Evolutionary conservation across 23 tunicate species (phyloP), one percentile per base, ranked within the genome.

Genomic region (Oikopleura albicans): DNA sequence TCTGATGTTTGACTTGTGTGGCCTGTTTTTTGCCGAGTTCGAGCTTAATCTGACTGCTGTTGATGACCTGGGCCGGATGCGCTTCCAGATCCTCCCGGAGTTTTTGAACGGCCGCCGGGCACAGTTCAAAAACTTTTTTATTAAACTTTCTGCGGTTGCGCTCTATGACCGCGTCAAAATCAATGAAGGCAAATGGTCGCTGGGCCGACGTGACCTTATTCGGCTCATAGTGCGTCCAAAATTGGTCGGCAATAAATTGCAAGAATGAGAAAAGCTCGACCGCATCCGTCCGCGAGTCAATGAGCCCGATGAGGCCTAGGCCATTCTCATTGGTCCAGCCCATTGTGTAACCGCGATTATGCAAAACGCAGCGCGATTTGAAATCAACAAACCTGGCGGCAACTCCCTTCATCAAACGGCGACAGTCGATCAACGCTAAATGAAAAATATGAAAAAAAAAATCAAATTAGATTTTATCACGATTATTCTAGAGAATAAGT

Each of bases 111-210:
- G 2, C 37, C 31, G 28, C 79, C 27, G 27, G 27, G 36, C 4
- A 27, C 28, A 71, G 2, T 29, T 16, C 34, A 29, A 71, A 29
- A 16, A 71, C 79, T 29, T 16, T 29, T 29, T 71, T 71, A 29
- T 71, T 71, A 29, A 71, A 71, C 31, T 71, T 71, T 31, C 79
- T 71, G 4, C 79, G 33, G 27, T 2, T 2, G 35, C 79, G 27
- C 31, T 71, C 79, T 34, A 71, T 29, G 37, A 71, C 37, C 2
- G 79, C 79, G 31, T 71, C 79, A 71, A 71, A 71, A 71, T 71
- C 79, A 37, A 71, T 71, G 37, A 71, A 71, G 79, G 79, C 79
- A 71, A 71, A 71, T 27, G 79, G 79, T 31, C 79, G 28, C 79
- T 71, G 79, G 33, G 79, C 79, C 34, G 79, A 16, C 4, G 31